Base-by-base conservation (phyloP, 2,888 invertebrate genomes). In the Sphaerophoria rueppellii region DNA sequence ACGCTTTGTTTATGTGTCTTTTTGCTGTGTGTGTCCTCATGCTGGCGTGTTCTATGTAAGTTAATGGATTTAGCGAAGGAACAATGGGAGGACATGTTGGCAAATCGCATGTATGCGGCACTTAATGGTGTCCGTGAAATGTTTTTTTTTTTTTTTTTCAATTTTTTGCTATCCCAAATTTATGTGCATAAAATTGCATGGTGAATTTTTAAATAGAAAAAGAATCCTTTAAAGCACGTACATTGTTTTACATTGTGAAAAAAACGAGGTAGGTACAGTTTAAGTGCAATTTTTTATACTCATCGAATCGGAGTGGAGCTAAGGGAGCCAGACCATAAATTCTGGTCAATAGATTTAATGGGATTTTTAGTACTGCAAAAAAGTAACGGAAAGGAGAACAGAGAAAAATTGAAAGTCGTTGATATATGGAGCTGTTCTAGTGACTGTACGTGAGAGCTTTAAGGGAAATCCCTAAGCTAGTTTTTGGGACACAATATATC, bases 41-140 rank as follows among this genome's bases (percentile, higher is more conserved):
- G 12, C 16, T 2, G 3, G 16, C 3, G 7, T 50, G 16, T 50
- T 60, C 24, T 7, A 65, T 65, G 65, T 12, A 63, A 52, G 50
- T 65, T 67, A 82, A 82, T 79, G 74, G 79, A 75, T 71, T 83
- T 60, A 9, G 46, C 48, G 35, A 16, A 54, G 16, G 67, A 75
- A 78, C 70, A 82, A 78, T 74, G 54, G 63, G 52, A 79, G 60
- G 82, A 75, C 74, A 79, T 74, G 74, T 75, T 67, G 65, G 12
- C 74, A 74, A 74, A 82, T 82, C 67, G 79, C 74, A 79, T 75
- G 79, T 67, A 67, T 75, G 74, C 54, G 48, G 40, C 65, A 71
- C 35, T 78, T 67, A 50, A 71, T 43, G 54, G 57, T 74, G 82
- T 74, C 82, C 73, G 55, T 82, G 82, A 73, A 76, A 37, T 40